A percentile compares a stretch with the other conserved stretches of the same genome.
Conservation (phyloP, 2,888 invertebrate species). For the Trissonchulus sp. region DNA sequence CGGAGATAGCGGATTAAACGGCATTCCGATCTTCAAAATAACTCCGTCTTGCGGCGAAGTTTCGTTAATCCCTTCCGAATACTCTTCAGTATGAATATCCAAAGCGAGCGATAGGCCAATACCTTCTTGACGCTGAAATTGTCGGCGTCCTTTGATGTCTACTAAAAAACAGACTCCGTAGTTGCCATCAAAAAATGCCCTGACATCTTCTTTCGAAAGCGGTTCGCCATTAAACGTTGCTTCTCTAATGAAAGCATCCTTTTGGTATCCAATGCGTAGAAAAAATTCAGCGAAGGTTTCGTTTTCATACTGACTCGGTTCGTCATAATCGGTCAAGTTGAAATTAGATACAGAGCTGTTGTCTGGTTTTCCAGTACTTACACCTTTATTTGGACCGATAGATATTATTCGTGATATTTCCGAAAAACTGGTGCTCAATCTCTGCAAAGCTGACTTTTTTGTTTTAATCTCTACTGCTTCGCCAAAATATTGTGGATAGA, state of each 20-base stretch:
- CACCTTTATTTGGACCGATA: not conserved
- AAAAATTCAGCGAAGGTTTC: conserved; percentile 6
- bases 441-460: not conserved
- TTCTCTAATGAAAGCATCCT: not conserved
- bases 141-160: not conserved
- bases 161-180: conserved; percentile 19
- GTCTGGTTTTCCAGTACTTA: not conserved
- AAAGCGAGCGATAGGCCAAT: not conserved
- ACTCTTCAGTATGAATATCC: not conserved
- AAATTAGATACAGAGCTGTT: too few species aligned
- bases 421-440: not conserved
- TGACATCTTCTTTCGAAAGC: not conserved
- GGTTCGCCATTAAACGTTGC: not conserved
- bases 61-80: not conserved
- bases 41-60: not conserved
- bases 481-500: too few species aligned
- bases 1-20: not conserved
- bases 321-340: not conserved
- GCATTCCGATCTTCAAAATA: not conserved
- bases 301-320: not conserved
- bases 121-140: not conserved
- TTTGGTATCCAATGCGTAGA: not conserved
- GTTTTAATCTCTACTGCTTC: too few species aligned
- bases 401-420: not conserved
- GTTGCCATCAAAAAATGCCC: not conserved